Conservation (phyloP, 2,797 vertebrate species). For the Alfaro cultratus region DNA sequence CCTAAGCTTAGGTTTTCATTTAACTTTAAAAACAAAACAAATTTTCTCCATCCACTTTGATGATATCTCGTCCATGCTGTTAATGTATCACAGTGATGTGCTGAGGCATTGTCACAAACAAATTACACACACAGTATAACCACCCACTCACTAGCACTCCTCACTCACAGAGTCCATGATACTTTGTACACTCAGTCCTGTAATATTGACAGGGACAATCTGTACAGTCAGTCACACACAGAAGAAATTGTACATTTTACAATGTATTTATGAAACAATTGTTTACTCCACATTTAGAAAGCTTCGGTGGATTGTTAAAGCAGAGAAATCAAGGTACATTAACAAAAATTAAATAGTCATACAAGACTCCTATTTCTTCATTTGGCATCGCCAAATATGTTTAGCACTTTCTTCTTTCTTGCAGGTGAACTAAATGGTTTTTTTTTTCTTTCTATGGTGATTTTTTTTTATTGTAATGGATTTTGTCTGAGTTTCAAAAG, state of each 20-base stretch:
- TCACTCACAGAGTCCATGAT: constrained; percentile 45
- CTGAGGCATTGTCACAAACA: constrained; percentile 38
- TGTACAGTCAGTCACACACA: constrained; percentile 29
- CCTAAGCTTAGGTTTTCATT: neutral
- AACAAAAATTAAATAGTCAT: neutral
- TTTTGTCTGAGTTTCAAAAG: neutral
- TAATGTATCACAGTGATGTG: constrained; percentile 21
- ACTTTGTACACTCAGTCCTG: constrained; percentile 51
- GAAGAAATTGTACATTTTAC: constrained; percentile 22
- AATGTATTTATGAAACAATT: constrained; percentile 1
- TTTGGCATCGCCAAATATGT: neutral
- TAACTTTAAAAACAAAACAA: neutral
- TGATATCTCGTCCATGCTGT: constrained; percentile 9
- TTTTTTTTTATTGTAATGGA: neutral
- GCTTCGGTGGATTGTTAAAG: neutral
- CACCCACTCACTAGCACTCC: constrained; percentile 47
- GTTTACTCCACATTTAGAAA: neutral
- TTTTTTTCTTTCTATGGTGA: neutral
- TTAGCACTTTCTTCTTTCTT: neutral
- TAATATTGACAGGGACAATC: constrained; percentile 47
- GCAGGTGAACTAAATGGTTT: neutral
- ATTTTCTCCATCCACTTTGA: constrained; percentile 4
- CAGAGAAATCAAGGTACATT: neutral
- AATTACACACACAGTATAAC: constrained; percentile 39
- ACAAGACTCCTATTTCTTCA: neutral